These are phyloP conservation scores for Proterorhinus semilunaris DNA, from an alignment of 2,113 vertebrate genomes.

Conservation along the genomic window DNA sequence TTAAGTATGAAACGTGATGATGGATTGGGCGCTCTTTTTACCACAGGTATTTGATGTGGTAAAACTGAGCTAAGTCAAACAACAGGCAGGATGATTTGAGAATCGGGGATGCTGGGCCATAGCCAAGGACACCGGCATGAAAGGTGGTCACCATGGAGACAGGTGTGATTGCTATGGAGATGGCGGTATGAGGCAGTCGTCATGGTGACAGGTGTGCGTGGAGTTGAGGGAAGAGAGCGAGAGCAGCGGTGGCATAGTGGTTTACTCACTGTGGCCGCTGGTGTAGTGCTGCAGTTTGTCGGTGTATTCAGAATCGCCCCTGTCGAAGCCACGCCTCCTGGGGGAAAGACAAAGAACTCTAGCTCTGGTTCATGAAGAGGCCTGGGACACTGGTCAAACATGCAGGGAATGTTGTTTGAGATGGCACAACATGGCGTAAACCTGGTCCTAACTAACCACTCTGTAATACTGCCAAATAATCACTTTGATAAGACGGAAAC, in stretches of 20 bases:
- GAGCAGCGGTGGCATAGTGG: conserved; percentile 1
- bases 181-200: conserved; percentile 51
- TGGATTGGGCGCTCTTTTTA: conserved; percentile 19
- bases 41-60: conserved; percentile 33
- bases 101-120: conserved; percentile 32
- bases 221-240: conserved; percentile 8
- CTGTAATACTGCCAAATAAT: background rate
- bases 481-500: background rate
- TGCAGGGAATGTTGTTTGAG: background rate
- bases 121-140: conserved; percentile 65
- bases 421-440: background rate
- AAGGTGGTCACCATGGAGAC: conserved; percentile 71
- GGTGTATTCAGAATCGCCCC: conserved; percentile 96
- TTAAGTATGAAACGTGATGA: conserved; percentile 53
- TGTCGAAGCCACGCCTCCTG: conserved; percentile 96
- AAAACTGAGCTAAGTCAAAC: conserved; percentile 47
- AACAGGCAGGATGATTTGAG: conserved; percentile 38
- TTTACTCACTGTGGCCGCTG: conserved; percentile 98
- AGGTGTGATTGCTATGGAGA: conserved; percentile 62
- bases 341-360: conserved; percentile 83
- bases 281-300: conserved; percentile 99
- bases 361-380: conserved; percentile 58
- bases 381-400: conserved; percentile 40
- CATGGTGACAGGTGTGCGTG: conserved; percentile 66
- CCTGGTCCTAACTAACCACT: background rate